Percentiles rank a stretch among this genome's conserved stretches.
These are phyloP conservation scores for Andrena cerasifolii DNA, from an alignment of 1,140 invertebrate genomes.

Conservation along the genomic window DNA sequence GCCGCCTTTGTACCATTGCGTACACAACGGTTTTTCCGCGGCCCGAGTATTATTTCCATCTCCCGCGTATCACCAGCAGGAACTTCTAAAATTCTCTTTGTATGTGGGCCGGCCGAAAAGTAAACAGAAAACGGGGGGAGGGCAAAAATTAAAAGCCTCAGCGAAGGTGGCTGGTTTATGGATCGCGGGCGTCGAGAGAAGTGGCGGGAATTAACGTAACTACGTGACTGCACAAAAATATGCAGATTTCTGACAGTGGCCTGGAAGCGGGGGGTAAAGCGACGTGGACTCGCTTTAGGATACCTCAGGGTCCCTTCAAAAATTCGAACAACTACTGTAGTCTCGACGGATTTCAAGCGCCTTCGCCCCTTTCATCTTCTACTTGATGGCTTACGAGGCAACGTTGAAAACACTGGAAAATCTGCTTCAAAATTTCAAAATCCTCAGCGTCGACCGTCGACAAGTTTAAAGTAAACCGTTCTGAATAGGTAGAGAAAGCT, in stretches of 20 bases:
- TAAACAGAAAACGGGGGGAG: not conserved
- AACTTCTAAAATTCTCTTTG: conserved; percentile 3
- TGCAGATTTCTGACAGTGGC: not conserved
- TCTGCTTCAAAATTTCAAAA: not conserved
- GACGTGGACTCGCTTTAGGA: not conserved
- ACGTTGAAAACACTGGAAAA: not conserved
- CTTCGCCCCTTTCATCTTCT: not conserved
- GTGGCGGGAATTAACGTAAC: not conserved
- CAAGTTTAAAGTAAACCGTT: too few relatives aligned
- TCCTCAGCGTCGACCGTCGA: not conserved
- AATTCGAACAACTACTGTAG: not conserved
- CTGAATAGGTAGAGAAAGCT: too few relatives aligned
- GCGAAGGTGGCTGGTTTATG: not conserved
- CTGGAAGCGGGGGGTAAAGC: not conserved
- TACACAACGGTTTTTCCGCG: not conserved
- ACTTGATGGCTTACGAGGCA: too few relatives aligned
- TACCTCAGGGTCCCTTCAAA: not conserved
- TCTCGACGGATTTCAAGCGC: not conserved
- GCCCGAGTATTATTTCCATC: not conserved
- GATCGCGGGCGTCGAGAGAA: not conserved
- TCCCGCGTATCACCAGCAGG: too few relatives aligned
- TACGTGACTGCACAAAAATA: conserved; percentile 9
- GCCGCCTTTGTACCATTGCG: not conserved
- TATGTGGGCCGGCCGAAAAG: not conserved
- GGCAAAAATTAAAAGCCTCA: conserved; percentile 11